A percentile compares a stretch with the other conserved stretches of the same genome.
These are phyloP conservation scores for Laupala kohalensis DNA, from an alignment of 1,140 invertebrate species.

Conservation along the genomic window DNA sequence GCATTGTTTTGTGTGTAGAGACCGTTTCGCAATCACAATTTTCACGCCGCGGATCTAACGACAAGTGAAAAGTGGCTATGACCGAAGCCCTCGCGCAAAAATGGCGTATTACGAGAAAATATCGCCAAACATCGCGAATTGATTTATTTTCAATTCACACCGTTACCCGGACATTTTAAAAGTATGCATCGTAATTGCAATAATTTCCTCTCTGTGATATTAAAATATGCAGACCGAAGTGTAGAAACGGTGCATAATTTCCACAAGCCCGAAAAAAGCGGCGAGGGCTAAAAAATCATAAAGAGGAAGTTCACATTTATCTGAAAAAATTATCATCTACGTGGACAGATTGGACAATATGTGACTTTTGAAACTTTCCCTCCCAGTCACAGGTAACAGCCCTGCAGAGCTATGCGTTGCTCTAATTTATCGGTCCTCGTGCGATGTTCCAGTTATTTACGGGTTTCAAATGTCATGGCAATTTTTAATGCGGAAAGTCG, in stretches of 20 bases:
- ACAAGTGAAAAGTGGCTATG: background rate
- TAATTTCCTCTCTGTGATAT: background rate
- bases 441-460: background rate
- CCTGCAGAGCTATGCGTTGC: background rate
- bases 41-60: background rate
- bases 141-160: background rate
- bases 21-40: background rate
- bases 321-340: background rate
- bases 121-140: background rate
- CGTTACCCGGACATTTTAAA: background rate
- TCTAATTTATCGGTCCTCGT: background rate
- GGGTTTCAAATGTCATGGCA: background rate
- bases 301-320: background rate
- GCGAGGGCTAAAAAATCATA: no score
- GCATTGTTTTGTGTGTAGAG: background rate
- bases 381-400: background rate
- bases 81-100: background rate
- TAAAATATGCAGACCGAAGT: background rate
- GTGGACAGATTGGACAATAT: background rate
- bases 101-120: background rate
- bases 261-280: background rate
- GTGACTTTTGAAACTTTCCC: background rate
- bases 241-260: background rate
- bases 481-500: background rate
- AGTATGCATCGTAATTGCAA: background rate